phyloP scores from a whole-genome alignment of 2,888 invertebrate genomes.

The Scaptomyza tumidula region DNA sequence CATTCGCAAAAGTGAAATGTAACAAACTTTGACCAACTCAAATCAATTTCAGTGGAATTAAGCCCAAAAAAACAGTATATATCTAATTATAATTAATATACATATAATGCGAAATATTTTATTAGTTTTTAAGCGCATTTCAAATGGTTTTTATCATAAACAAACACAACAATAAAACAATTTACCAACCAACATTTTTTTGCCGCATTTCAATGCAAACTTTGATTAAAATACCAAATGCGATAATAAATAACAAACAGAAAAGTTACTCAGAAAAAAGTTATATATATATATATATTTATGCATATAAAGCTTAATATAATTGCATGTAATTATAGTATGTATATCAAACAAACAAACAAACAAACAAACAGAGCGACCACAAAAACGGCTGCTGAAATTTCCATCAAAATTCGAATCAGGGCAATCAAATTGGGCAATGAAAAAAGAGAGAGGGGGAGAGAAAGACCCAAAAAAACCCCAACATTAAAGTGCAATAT shows the following conservation, averaged over 20 bases:
- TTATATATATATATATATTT: conserved; percentile 14
- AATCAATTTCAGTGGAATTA: background rate
- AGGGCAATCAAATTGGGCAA: conserved; percentile 32
- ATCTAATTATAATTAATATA: conserved; percentile 1
- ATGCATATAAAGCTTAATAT: conserved; percentile 2
- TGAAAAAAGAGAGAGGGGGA: background rate
- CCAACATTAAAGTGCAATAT: conserved; percentile 44
- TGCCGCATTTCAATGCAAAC: conserved; percentile 1
- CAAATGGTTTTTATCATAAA: background rate
- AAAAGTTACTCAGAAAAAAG: conserved; percentile 4
- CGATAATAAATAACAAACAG: conserved; percentile 3
- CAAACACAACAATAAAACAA: conserved; percentile 1
- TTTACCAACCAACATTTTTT: background rate
- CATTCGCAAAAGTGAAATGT: background rate
- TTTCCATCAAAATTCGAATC: conserved; percentile 34
- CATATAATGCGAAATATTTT: background rate
- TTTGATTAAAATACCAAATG: conserved; percentile 35
- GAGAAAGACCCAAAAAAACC: background rate
- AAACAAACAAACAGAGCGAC: conserved; percentile 22
- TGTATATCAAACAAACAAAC: background rate
- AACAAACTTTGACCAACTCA: background rate
- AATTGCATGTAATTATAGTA: conserved; percentile 23
- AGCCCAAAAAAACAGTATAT: background rate
- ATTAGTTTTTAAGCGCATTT: conserved; percentile 5
- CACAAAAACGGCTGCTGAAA: conserved; percentile 18